Base-by-base conservation (phyloP, 2,888 invertebrate species). In the Brachypterus glaber region DNA sequence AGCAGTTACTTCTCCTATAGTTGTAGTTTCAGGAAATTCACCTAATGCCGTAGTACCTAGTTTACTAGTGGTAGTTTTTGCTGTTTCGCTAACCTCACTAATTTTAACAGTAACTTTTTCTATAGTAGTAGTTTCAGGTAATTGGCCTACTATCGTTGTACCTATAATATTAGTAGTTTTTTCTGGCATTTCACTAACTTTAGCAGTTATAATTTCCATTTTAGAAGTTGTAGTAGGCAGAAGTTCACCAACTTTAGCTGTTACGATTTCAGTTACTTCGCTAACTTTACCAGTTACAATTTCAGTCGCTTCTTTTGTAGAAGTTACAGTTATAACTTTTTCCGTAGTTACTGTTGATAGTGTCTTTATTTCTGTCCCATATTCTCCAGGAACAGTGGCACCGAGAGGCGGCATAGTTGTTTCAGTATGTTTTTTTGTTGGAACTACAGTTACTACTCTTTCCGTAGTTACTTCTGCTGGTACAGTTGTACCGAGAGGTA, bases 321-420 rank as follows among this genome's bases (percentile, higher is more conserved):
- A 13, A 31, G 12, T 16, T 27, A 21, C 30, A 11, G 11, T 27
- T 27, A 27, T 4, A 26, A 31, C 41, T 41, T 41, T 38, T 33
- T 45, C 44, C 9, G 44, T 40, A 11, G 46, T 49, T 11, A 45
- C 42, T 25, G 42, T 52, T 51, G 5, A 55, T 55, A 46, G 25
- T 53, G 52, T 43, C 35, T 53, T 55, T 24, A 50, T 55, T 13
- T 53, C 51, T 27, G 47, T 49, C 15, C n/a, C n/a, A n/a, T n/a
- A n/a, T n/a, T n/a, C n/a, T n/a, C n/a, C n/a, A n/a, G n/a, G n/a
- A n/a, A n/a, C n/a, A n/a, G n/a, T n/a, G n/a, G n/a, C n/a, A n/a
- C n/a, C n/a, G n/a, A n/a, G n/a, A n/a, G n/a, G n/a, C n/a, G n/a
- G n/a, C n/a, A n/a, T n/a, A n/a, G n/a, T n/a, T n/a, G n/a, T n/a